Conservation (phyloP, 1,140 invertebrate genomes). For the Orchestia grillus region DNA sequence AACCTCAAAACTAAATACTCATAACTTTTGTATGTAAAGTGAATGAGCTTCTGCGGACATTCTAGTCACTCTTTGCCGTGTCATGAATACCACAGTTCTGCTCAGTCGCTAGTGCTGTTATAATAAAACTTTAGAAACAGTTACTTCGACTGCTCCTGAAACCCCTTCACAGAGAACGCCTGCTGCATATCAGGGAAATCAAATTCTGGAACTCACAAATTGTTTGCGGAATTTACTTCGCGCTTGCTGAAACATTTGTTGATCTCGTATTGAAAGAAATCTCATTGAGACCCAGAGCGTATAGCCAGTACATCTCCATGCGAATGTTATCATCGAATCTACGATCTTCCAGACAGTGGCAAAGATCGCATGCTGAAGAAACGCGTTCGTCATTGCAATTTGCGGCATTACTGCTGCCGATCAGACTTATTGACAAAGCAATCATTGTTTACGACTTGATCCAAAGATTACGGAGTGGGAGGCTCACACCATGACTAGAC, state of each 20-base stretch:
- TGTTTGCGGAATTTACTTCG: not conserved
- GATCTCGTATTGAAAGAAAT: conserved; percentile 1
- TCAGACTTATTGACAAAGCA: conserved; percentile 52
- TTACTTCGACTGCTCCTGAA: not conserved
- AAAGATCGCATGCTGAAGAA: not conserved
- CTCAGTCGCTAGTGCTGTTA: too few relatives aligned
- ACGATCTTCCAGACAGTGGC: conserved; percentile 1
- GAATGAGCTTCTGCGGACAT: too few relatives aligned
- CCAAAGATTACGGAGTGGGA: conserved; percentile 25
- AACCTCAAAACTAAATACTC: not conserved
- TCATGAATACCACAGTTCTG: not conserved
- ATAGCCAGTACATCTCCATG: conserved; percentile 7
- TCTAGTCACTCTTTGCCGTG: too few relatives aligned
- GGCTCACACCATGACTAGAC: not conserved
- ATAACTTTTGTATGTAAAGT: not conserved
- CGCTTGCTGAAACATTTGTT: not conserved
- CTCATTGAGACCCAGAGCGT: not conserved
- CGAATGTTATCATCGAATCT: conserved; percentile 42
- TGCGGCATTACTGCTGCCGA: conserved; percentile 6
- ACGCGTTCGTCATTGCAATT: conserved; percentile 53
- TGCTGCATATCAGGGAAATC: not conserved
- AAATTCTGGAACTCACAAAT: not conserved
- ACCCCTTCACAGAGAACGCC: not conserved
- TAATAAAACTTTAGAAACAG: not conserved
- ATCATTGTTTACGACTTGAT: conserved; percentile 50